These are phyloP conservation scores for Takifugu rubripes DNA, from an alignment of 2,797 vertebrate genomes.

Conservation along the genomic window DNA sequence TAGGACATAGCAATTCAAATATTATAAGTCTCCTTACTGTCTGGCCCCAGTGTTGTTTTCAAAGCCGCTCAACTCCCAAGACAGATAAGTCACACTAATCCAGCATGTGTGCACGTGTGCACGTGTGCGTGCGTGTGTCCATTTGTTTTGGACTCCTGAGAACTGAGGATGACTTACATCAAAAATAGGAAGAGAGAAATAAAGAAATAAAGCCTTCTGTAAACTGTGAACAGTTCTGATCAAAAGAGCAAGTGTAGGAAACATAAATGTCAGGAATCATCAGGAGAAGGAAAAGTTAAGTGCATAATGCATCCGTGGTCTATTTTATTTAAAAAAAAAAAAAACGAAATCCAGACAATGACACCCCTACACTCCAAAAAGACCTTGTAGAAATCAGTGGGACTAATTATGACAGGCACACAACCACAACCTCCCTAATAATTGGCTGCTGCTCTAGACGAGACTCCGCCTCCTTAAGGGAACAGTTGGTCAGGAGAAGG, in stretches of 20 bases:
- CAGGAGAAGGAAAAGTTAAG: too few relatives aligned
- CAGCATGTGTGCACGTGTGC: slow-evolving; percentile 30
- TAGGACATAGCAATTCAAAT: neutral
- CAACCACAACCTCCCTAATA: slow-evolving; percentile 70
- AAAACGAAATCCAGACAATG: too few relatives aligned
- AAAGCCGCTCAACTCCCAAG: slow-evolving; percentile 61
- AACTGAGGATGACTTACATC: too few relatives aligned
- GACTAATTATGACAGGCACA: slow-evolving; percentile 36
- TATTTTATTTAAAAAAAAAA: too few relatives aligned
- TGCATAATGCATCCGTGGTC: too few relatives aligned
- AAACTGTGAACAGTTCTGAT: too few relatives aligned
- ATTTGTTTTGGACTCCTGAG: too few relatives aligned
- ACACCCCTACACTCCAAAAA: too few relatives aligned
- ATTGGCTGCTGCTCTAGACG: slow-evolving; percentile 59
- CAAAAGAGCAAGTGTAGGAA: too few relatives aligned
- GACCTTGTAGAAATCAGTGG: neutral
- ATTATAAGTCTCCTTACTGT: neutral
- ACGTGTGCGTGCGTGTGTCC: too few relatives aligned
- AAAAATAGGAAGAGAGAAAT: neutral
- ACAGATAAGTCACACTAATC: slow-evolving; percentile 56
- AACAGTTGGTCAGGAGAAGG: slow-evolving; percentile 66
- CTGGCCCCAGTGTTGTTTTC: slow-evolving; percentile 18
- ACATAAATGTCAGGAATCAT: too few relatives aligned
- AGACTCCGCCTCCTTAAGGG: slow-evolving; percentile 60
- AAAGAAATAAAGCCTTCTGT: neutral